Conservation (phyloP, 30 jellyfish, hydroid and myxozoan species). For the Clytia hemisphaerica region DNA sequence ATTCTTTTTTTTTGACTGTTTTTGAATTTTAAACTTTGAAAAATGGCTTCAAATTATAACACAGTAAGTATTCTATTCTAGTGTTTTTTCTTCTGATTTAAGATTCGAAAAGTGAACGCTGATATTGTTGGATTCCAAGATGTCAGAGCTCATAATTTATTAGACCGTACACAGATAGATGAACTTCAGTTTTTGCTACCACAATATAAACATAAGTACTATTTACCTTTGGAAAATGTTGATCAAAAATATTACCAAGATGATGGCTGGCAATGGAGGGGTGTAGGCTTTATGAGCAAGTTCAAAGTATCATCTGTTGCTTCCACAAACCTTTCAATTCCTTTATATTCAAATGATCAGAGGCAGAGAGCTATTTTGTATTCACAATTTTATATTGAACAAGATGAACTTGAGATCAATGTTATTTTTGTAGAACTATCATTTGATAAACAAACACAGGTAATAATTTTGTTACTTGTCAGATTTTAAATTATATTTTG, state of each 20-base stretch:
- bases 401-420: slow-evolving; percentile 51
- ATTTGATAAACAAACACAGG: slow-evolving; percentile 48
- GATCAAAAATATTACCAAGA: background rate
- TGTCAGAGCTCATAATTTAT: slow-evolving; percentile 54
- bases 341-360: slow-evolving; percentile 20
- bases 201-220: slow-evolving; percentile 25
- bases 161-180: slow-evolving; percentile 46
- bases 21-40: too few relatives aligned
- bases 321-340: slow-evolving; percentile 33
- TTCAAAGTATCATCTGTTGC: slow-evolving; percentile 40
- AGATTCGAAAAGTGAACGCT: slow-evolving; percentile 24
- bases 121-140: slow-evolving; percentile 83
- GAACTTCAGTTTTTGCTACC: slow-evolving; percentile 73
- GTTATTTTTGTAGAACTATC: slow-evolving; percentile 51
- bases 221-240: slow-evolving; percentile 42
- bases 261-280: slow-evolving; percentile 76
- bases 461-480: too few relatives aligned
- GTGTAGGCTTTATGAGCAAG: slow-evolving; percentile 65
- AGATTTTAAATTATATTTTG: too few relatives aligned
- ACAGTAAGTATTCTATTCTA: background rate
- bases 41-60: too few relatives aligned
- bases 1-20: too few relatives aligned
- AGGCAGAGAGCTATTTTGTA: slow-evolving; percentile 55
- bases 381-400: slow-evolving; percentile 37
- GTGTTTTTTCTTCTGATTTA: background rate